phyloP scores from a whole-genome alignment of 2,797 vertebrate species.

The Molossus molossus region DNA sequence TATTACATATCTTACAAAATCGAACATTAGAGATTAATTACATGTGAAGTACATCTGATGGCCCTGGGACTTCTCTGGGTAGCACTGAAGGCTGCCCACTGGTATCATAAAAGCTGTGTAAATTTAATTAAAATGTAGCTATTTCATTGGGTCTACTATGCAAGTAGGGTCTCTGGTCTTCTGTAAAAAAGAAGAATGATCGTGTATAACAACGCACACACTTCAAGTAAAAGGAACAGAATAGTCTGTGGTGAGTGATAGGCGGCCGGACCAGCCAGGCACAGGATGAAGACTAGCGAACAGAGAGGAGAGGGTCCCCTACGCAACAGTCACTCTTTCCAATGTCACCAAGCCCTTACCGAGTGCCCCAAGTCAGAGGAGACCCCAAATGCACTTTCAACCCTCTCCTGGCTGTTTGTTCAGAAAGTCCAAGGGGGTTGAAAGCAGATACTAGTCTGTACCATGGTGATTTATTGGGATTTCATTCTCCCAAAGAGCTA shows the following conservation, averaged over 20 bases:
- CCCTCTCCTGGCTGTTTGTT: background rate
- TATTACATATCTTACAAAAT: slow-evolving; percentile 80
- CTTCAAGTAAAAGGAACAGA: slow-evolving; percentile 50
- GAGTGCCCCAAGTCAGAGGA: background rate
- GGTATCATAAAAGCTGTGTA: slow-evolving; percentile 64
- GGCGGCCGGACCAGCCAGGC: background rate
- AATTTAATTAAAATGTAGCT: slow-evolving; percentile 85
- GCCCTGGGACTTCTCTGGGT: slow-evolving; percentile 71
- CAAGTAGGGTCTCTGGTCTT: slow-evolving; percentile 66
- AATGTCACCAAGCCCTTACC: background rate
- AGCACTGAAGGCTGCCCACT: slow-evolving; percentile 48
- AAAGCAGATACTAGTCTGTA: background rate
- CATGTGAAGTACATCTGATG: slow-evolving; percentile 76
- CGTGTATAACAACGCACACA: background rate
- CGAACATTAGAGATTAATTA: slow-evolving; percentile 81
- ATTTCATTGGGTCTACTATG: slow-evolving; percentile 75
- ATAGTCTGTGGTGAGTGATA: background rate
- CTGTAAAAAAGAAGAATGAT: slow-evolving; percentile 59
- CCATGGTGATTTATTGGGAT: background rate
- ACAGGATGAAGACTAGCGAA: background rate
- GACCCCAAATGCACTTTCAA: background rate
- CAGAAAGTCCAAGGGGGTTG: background rate
- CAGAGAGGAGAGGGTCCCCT: background rate
- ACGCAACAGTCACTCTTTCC: background rate
- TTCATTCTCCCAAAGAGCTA: background rate